Percentiles rank a stretch among this genome's conserved stretches.
These are phyloP conservation scores for Calameuta filiformis DNA, from an alignment of 2,888 invertebrate genomes.

Conservation along the genomic window DNA sequence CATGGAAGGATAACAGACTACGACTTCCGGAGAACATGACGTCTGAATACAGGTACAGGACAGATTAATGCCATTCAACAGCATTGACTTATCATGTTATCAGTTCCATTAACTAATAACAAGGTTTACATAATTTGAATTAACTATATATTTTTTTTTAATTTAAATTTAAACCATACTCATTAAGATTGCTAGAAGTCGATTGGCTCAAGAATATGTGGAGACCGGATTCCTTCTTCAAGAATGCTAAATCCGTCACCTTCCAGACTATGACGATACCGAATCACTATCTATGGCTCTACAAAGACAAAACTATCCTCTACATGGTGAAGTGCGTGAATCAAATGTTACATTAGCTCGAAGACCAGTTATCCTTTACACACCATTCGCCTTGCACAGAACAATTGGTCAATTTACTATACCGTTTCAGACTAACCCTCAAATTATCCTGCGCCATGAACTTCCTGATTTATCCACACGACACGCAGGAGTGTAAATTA, in stretches of 20 bases:
- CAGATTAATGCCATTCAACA: not conserved
- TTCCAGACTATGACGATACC: conserved; percentile 96
- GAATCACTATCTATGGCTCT: conserved; percentile 93
- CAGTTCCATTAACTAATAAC: conserved; percentile 6
- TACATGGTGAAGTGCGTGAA: conserved; percentile 85
- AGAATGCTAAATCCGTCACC: conserved; percentile 92
- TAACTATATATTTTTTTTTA: not conserved
- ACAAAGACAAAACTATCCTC: conserved; percentile 85
- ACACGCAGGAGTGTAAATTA: conserved; percentile 92
- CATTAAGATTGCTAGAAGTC: conserved; percentile 79
- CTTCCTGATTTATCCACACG: conserved; percentile 93
- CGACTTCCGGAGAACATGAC: conserved; percentile 93
- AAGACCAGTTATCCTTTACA: not conserved
- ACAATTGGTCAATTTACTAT: not conserved
- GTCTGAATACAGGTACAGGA: conserved; percentile 80
- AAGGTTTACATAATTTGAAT: not conserved
- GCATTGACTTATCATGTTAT: not conserved
- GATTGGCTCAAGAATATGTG: conserved; percentile 94
- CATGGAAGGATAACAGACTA: conserved; percentile 91
- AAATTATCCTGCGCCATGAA: conserved; percentile 94
- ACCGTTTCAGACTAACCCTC: conserved; percentile 75
- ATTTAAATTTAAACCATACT: not conserved
- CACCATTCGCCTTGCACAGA: not conserved
- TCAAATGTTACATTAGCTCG: not conserved
- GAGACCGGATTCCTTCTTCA: conserved; percentile 94